Evolutionary conservation across 64 coral and sea anemone species (phyloP).

Genomic region (Orbicella faveolata): DNA sequence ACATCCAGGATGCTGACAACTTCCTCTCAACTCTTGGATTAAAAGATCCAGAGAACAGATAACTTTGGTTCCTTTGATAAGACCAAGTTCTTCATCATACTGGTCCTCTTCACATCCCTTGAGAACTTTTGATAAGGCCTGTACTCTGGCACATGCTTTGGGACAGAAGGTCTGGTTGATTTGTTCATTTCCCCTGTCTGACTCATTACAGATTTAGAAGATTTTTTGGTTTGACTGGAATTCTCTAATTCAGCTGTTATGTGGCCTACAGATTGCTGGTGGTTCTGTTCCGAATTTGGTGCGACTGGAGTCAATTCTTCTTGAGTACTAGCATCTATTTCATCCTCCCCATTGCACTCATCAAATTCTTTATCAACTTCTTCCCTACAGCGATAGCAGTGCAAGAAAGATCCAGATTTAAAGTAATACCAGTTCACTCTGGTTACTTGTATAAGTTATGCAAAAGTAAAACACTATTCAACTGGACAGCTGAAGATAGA

Average conservation of each 20-base stretch:
- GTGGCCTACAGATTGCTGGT: not conserved
- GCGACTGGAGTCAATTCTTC: not conserved
- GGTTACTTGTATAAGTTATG: too few relatives aligned
- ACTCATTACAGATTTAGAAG: not conserved
- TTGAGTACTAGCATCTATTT: not conserved
- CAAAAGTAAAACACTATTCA: too few relatives aligned
- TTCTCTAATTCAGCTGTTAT: not conserved
- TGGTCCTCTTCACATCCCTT: not conserved
- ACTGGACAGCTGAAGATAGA: too few relatives aligned
- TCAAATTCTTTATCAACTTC: not conserved
- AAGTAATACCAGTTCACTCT: too few relatives aligned
- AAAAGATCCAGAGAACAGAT: slow-evolving; percentile 38
- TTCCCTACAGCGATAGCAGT: not conserved
- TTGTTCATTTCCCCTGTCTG: not conserved
- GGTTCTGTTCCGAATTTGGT: not conserved
- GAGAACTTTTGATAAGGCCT: slow-evolving; percentile 22
- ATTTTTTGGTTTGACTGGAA: not conserved
- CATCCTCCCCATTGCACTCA: not conserved
- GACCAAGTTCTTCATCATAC: slow-evolving; percentile 17
- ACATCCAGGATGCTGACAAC: slow-evolving; percentile 35
- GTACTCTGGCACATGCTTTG: not conserved
- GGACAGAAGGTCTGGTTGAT: not conserved
- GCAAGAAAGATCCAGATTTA: too few relatives aligned
- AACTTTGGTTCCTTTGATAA: slow-evolving; percentile 35
- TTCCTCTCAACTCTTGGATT: not conserved